These are phyloP conservation scores for Epistrophe eligans DNA, from an alignment of 2,888 invertebrate species.

Conservation along the genomic window DNA sequence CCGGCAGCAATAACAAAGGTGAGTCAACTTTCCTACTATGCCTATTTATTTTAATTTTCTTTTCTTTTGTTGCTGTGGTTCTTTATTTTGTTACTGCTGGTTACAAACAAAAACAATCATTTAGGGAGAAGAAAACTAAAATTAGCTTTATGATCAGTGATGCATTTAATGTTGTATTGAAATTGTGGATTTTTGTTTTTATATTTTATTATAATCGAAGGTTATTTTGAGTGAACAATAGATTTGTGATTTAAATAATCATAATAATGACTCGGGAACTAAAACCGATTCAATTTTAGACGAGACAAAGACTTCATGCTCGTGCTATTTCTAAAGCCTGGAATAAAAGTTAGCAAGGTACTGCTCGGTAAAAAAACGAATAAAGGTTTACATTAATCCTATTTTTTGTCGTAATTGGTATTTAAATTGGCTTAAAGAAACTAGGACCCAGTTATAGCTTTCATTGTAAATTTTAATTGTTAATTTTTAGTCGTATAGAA, in stretches of 20 bases:
- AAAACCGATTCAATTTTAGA: no score
- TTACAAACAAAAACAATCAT: not conserved
- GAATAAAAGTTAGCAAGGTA: no score
- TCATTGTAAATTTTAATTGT: no score
- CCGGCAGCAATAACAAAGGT: constrained; percentile 80
- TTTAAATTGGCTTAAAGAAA: no score
- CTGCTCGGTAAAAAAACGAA: no score
- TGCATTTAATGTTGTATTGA: not conserved
- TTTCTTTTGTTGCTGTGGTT: not conserved
- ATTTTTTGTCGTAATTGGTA: no score
- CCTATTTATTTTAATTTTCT: constrained; percentile 13
- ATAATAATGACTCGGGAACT: no score
- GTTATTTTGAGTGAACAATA: not conserved
- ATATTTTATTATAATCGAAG: not conserved
- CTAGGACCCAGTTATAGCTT: no score
- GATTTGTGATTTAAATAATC: not conserved
- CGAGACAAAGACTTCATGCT: no score
- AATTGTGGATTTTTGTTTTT: not conserved
- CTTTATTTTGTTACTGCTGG: not conserved
- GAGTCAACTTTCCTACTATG: constrained; percentile 54
- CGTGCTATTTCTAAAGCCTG: no score
- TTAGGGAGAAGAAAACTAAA: not conserved
- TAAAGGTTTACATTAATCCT: no score
- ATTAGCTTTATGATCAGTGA: not conserved
- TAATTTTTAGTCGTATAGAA: no score